Conservation (phyloP, 2,888 invertebrate species). For the Timandra comae region DNA sequence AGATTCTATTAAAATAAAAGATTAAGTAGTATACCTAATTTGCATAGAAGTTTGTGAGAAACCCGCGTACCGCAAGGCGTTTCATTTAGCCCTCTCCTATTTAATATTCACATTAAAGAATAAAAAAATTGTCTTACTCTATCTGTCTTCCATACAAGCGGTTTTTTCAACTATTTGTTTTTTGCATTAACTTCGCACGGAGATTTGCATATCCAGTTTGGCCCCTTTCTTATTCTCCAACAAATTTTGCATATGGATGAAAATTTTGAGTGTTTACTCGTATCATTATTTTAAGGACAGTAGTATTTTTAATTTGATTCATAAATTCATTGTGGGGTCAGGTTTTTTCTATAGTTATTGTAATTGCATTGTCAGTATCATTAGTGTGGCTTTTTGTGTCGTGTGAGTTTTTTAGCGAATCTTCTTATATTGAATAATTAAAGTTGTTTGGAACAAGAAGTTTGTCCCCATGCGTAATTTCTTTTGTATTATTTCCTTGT, state of each 20-base stretch:
- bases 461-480: conserved; percentile 59
- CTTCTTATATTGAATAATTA: conserved; percentile 64
- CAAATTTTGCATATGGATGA: conserved; percentile 62
- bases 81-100: conserved; percentile 39
- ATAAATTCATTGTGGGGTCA: conserved; percentile 54
- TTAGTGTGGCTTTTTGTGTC: conserved; percentile 54
- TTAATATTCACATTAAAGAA: conserved; percentile 57
- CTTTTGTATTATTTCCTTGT: conserved; percentile 67
- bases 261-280: conserved; percentile 64
- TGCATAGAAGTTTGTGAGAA: conserved; percentile 71
- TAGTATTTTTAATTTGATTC: conserved; percentile 61
- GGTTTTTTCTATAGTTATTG: conserved; percentile 58
- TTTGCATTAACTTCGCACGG: conserved; percentile 70
- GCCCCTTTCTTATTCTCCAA: conserved; percentile 49
- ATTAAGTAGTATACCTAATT: conserved; percentile 62
- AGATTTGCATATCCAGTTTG: conserved; percentile 72
- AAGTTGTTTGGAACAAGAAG: conserved; percentile 56
- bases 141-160: conserved; percentile 64
- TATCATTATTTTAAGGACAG: conserved; percentile 67
- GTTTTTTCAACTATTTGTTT: conserved; percentile 68
- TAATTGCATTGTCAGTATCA: conserved; percentile 53
- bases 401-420: conserved; percentile 52
- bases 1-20: conserved; percentile 75
- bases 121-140: conserved; percentile 68
- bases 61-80: conserved; percentile 49